These are phyloP conservation scores for Nymphalis polychloros DNA, from an alignment of 2,888 invertebrate species.

Conservation along the genomic window DNA sequence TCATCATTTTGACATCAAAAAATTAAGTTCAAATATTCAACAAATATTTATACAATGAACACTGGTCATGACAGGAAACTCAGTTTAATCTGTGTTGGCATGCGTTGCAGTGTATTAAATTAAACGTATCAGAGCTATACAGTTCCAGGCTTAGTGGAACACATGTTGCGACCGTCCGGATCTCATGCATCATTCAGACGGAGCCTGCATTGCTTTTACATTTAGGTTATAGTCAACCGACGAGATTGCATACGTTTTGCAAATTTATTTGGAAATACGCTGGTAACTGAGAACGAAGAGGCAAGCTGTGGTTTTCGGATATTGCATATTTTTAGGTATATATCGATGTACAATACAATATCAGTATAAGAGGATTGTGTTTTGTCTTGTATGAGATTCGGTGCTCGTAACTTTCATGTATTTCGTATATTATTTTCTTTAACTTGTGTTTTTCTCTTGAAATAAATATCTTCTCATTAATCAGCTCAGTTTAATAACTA, in stretches of 20 bases:
- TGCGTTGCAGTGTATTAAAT: constrained; percentile 38
- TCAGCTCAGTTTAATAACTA: no score
- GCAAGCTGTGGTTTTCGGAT: neutral
- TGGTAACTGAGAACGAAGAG: neutral
- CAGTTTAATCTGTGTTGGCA: constrained; percentile 38
- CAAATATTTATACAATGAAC: constrained; percentile 18
- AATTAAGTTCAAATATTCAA: constrained; percentile 8
- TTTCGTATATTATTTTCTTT: no score
- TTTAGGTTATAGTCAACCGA: constrained; percentile 31
- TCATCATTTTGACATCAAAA: neutral
- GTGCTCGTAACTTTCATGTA: no score
- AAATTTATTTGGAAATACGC: constrained; percentile 27
- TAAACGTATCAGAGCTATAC: constrained; percentile 33
- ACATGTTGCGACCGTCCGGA: constrained; percentile 31
- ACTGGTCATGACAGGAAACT: constrained; percentile 27
- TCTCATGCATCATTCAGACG: constrained; percentile 35
- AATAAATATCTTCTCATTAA: no score
- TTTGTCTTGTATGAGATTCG: neutral
- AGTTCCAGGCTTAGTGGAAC: constrained; percentile 29
- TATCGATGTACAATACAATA: neutral
- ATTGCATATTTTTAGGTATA: neutral
- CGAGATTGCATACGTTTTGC: constrained; percentile 31
- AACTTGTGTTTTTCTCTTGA: no score
- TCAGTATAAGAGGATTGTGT: no score
- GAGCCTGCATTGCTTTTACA: constrained; percentile 31